Evolutionary conservation across 2,888 invertebrate species (phyloP), one percentile per base, ranked within the genome.

Genomic region (Apamea epomidion): DNA sequence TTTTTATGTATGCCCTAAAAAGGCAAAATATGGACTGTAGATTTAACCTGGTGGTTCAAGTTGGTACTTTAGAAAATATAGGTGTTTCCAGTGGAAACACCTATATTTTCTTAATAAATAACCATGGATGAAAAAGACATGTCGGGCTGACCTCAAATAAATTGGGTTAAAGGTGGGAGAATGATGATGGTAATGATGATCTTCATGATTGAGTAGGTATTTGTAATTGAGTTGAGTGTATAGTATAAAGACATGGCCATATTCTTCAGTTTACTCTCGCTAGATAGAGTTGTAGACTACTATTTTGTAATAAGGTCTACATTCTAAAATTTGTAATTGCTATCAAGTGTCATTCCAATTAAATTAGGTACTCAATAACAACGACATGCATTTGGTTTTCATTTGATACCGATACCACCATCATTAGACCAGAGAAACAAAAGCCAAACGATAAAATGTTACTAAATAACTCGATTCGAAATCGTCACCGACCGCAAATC

Each of bases 401-500:
- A 8, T 32, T 37, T 21, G 18, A 58, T n/a, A 48, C 29, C 8
- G n/a, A 82, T 42, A 54, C 72, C 21, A 73, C 42, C 42, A 69
- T 69, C n/a, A 73, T 85, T 80, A 72, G 16, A 37, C 4, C 12
- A 12, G 14, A 78, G 25, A 71, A 76, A 82, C 78, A 80, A 85
- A 83, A 85, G 62, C 48, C 14, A 25, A 70, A 74, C 69, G n/a
- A 84, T 74, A 64, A 82, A 82, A 78, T 74, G 48, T 71, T 37
- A 70, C 25, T 54, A 72, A 75, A 79, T 87, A 79, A 85, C 62
- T 79, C 68, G 37, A 82, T 85, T 75, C 29, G 25, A 64, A 84
- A 81, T 80, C 68, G 79, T 78, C 65, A 78, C 72, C 72, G 70
- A 87, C 83, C 78, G 62, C 87, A 85, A 87, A 89, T 87, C 74